A percentile compares a stretch with the other conserved stretches of the same genome.
phyloP scores from a whole-genome alignment of 2,113 vertebrate genomes.

The Callorhinus ursinus region DNA sequence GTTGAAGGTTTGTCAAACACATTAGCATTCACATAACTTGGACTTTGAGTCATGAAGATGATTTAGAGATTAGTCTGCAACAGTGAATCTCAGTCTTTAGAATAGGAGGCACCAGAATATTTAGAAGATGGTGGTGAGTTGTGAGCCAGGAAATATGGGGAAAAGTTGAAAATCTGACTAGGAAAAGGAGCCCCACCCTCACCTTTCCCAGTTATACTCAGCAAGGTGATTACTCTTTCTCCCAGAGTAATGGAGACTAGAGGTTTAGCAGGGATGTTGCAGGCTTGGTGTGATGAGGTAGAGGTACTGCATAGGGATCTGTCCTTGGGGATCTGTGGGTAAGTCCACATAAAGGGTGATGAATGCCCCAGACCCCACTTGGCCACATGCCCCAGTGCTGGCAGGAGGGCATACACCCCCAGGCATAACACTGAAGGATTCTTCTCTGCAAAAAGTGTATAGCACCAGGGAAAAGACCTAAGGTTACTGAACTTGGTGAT shows the following conservation, averaged over 20 bases:
- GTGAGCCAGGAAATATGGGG: neutral
- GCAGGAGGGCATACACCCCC: neutral
- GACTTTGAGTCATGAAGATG: neutral
- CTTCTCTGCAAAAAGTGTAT: neutral
- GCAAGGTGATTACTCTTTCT: neutral
- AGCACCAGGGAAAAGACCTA: neutral
- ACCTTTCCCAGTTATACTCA: neutral
- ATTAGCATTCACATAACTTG: slow-evolving; percentile 17
- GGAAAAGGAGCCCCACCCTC: neutral
- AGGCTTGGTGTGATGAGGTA: neutral
- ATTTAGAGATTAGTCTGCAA: neutral
- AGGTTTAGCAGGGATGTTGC: neutral
- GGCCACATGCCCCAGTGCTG: neutral
- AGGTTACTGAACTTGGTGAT: neutral
- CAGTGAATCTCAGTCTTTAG: neutral
- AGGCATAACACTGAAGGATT: neutral
- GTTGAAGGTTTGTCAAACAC: slow-evolving; percentile 10
- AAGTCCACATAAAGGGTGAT: neutral
- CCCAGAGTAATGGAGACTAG: neutral
- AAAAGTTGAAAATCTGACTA: neutral
- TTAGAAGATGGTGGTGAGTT: neutral
- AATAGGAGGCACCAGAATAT: neutral
- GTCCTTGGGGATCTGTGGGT: neutral
- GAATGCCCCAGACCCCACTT: neutral
- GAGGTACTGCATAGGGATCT: neutral